A percentile compares a stretch with the other conserved stretches of the same genome.
Conservation (phyloP, 2,797 vertebrate genomes). For the Liasis olivaceus region DNA sequence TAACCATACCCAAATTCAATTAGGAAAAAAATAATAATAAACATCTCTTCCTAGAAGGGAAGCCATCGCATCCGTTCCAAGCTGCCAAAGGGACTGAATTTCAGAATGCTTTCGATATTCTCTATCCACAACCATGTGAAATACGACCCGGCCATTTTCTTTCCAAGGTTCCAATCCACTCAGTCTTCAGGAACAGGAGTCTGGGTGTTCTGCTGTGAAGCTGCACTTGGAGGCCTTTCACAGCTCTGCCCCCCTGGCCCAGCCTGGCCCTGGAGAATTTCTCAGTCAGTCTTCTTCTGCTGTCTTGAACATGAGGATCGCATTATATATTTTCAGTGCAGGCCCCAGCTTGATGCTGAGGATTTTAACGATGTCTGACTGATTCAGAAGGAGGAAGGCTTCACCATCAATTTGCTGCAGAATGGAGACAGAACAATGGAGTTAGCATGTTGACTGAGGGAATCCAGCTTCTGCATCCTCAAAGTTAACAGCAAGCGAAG, state of each 20-base stretch:
- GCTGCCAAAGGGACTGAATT: conserved; percentile 53
- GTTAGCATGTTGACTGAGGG: neutral
- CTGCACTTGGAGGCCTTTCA: neutral
- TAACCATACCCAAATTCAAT: conserved; percentile 60
- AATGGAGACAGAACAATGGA: conserved; percentile 11
- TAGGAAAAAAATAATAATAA: conserved; percentile 61
- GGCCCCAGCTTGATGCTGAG: conserved; percentile 92
- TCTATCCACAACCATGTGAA: conserved; percentile 24
- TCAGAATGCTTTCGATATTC: conserved; percentile 46
- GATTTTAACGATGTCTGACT: conserved; percentile 87
- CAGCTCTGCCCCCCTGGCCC: neutral
- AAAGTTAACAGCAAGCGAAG: neutral
- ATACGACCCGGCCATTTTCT: neutral
- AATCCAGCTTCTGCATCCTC: neutral
- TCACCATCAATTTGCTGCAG: conserved; percentile 90
- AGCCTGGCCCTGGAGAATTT: conserved; percentile 3
- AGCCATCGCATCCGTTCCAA: conserved; percentile 57
- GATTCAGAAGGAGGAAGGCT: conserved; percentile 91
- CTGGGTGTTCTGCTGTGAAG: neutral
- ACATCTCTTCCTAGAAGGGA: conserved; percentile 72
- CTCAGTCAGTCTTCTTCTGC: conserved; percentile 71
- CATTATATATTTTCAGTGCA: conserved; percentile 93
- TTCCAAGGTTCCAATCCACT: conserved; percentile 7
- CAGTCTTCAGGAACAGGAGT: rapidly evolving
- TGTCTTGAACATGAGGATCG: conserved; percentile 89